Percentiles rank a stretch among this genome's conserved stretches.
Conservation (phyloP, 2,113 vertebrate genomes). For the Cephalopterus ornatus region DNA sequence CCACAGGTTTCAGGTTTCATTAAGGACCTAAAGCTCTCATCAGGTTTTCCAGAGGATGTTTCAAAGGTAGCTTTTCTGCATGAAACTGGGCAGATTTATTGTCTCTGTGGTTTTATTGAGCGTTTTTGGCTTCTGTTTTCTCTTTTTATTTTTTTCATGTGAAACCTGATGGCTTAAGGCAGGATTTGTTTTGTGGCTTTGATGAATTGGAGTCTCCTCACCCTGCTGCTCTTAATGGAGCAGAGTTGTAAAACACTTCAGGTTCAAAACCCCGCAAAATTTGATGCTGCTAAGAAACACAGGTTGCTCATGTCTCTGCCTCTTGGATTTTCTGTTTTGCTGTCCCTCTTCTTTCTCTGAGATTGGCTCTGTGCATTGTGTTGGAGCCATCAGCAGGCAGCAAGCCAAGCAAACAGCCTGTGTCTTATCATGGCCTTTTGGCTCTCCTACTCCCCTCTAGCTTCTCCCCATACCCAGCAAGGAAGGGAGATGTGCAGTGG, state of each 20-base stretch:
- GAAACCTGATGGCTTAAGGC: conserved; percentile 11
- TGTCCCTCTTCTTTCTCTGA: not conserved
- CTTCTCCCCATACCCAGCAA: not conserved
- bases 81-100: conserved; percentile 42
- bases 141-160: not conserved
- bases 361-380: not conserved
- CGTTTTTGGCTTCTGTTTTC: conserved; percentile 47
- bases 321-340: not conserved
- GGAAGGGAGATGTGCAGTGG: rapidly evolving
- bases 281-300: not conserved
- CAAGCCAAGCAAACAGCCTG: rapidly evolving
- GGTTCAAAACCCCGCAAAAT: not conserved
- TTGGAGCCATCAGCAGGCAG: not conserved
- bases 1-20: not conserved
- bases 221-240: not conserved
- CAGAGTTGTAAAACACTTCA: not conserved
- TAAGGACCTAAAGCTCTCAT: conserved; percentile 4
- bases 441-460: not conserved
- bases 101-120: conserved; percentile 44
- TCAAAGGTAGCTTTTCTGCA: conserved; percentile 37
- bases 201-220: conserved; percentile 28
- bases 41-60: conserved; percentile 31
- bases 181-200: conserved; percentile 43
- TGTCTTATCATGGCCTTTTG: not conserved
- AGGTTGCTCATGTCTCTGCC: rapidly evolving